A percentile compares a stretch with the other conserved stretches of the same genome.
Conservation (phyloP, 1,140 invertebrate species). For the Brachionus sp. region DNA sequence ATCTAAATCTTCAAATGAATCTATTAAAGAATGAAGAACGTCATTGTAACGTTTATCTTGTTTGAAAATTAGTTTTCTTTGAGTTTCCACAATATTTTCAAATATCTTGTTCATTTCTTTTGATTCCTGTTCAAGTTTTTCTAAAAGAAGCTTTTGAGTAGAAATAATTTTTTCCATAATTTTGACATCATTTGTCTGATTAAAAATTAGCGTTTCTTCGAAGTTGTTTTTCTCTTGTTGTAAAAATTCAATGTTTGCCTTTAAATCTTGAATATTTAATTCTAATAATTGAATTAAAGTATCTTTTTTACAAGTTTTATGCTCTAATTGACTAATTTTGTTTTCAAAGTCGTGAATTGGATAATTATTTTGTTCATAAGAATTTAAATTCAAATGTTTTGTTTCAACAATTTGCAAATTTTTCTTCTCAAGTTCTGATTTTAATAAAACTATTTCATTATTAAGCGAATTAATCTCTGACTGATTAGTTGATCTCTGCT, state of each 20-base stretch:
- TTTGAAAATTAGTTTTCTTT: background rate
- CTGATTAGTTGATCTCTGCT: too few relatives aligned
- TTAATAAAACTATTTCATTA: too few relatives aligned
- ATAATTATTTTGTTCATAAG: background rate
- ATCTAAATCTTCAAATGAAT: conserved; percentile 22
- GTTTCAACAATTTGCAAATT: background rate
- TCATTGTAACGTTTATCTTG: conserved; percentile 23
- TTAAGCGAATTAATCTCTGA: too few relatives aligned
- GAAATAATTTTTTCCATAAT: background rate
- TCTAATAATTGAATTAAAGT: background rate
- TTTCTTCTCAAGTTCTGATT: background rate
- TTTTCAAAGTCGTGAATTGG: background rate
- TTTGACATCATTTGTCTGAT: background rate
- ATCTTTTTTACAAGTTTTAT: background rate
- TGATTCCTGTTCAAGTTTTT: background rate
- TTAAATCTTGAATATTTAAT: background rate
- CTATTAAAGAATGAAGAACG: background rate
- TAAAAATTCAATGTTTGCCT: background rate
- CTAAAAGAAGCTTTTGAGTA: background rate
- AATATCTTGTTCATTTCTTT: background rate
- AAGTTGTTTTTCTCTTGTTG: background rate
- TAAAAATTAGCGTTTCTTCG: background rate
- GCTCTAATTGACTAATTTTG: background rate
- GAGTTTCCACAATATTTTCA: background rate
- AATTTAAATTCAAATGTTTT: background rate